These are phyloP conservation scores for Oxystoma pomonae DNA, from an alignment of 2,888 invertebrate genomes.

Conservation along the genomic window DNA sequence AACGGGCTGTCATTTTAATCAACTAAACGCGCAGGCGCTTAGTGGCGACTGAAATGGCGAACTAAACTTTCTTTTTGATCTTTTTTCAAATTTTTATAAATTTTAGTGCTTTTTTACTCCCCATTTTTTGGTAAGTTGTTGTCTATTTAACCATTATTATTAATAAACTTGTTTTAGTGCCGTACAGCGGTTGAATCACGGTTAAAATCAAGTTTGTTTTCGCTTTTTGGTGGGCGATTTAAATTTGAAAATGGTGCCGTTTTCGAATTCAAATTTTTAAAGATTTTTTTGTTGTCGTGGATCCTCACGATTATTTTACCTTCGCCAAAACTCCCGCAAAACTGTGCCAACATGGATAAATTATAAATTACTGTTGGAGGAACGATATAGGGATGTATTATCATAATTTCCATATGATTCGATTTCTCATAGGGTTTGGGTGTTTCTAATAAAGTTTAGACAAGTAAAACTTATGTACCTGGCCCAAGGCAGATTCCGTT, in stretches of 20 bases:
- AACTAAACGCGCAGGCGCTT: not conserved
- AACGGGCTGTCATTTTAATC: not conserved
- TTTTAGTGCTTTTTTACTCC: not conserved
- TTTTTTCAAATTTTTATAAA: not conserved
- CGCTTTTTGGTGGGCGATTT: not conserved
- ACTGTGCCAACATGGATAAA: no score
- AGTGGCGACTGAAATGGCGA: not conserved
- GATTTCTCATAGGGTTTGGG: no score
- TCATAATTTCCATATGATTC: no score
- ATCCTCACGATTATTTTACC: no score
- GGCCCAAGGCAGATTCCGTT: no score
- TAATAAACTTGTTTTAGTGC: not conserved
- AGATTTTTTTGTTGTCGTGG: constrained; percentile 9
- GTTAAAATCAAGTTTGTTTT: not conserved
- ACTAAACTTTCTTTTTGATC: not conserved
- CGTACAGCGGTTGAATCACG: not conserved
- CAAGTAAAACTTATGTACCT: no score
- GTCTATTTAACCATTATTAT: not conserved
- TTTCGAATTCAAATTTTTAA: constrained; percentile 25
- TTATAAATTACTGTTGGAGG: no score
- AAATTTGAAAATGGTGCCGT: not conserved
- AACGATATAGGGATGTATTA: no score
- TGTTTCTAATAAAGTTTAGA: no score
- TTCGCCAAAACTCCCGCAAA: no score
- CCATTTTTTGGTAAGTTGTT: not conserved